Percentiles rank a stretch among this genome's conserved stretches.
Conservation (phyloP, 2,888 invertebrate species). For the Neelides folsomi region DNA sequence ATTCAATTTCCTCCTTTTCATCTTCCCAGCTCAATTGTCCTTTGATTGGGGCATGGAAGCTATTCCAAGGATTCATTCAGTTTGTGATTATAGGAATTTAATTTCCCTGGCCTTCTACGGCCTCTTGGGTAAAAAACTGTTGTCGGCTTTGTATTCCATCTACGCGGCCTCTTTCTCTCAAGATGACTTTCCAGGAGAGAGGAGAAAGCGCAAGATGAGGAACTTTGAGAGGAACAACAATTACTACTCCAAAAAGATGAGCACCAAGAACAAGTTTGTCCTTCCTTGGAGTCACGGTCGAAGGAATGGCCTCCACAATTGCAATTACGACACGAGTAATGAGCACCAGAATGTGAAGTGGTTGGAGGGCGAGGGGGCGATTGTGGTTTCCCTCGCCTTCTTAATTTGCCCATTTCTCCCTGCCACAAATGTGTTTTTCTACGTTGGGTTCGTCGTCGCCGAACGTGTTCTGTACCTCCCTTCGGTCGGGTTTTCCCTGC, state of each 20-base stretch:
- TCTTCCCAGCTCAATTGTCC: slow-evolving; percentile 75
- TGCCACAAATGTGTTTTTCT: slow-evolving; percentile 89
- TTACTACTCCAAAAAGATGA: too few species aligned
- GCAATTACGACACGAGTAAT: slow-evolving; percentile 23
- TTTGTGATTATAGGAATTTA: slow-evolving; percentile 67
- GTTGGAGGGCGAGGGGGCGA: slow-evolving; percentile 37
- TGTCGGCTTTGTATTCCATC: slow-evolving; percentile 6
- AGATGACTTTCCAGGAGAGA: too few species aligned
- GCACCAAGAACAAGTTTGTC: too few species aligned
- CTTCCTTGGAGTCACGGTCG: slow-evolving; percentile 36
- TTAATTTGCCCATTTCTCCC: slow-evolving; percentile 85
- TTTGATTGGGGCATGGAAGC: slow-evolving; percentile 99
- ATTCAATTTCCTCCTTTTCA: slow-evolving; percentile 72
- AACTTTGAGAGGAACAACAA: too few species aligned
- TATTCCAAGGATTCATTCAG: slow-evolving; percentile 65
- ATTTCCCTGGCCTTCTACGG: slow-evolving; percentile 62
- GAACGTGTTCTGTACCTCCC: slow-evolving; percentile 92
- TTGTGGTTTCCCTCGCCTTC: slow-evolving; percentile 51
- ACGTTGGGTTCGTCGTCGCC: slow-evolving; percentile 95
- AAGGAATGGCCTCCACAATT: slow-evolving; percentile 33
- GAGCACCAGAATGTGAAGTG: slow-evolving; percentile 20
- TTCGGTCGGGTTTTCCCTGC: slow-evolving; percentile 84
- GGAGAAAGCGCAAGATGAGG: too few species aligned
- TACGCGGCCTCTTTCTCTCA: too few species aligned
- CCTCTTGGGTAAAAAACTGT: slow-evolving; percentile 32